Evolutionary conservation across 2,797 vertebrate species (phyloP), one percentile per base, ranked within the genome.

Genomic region (Ctenochaetus hawaiiensis): DNA sequence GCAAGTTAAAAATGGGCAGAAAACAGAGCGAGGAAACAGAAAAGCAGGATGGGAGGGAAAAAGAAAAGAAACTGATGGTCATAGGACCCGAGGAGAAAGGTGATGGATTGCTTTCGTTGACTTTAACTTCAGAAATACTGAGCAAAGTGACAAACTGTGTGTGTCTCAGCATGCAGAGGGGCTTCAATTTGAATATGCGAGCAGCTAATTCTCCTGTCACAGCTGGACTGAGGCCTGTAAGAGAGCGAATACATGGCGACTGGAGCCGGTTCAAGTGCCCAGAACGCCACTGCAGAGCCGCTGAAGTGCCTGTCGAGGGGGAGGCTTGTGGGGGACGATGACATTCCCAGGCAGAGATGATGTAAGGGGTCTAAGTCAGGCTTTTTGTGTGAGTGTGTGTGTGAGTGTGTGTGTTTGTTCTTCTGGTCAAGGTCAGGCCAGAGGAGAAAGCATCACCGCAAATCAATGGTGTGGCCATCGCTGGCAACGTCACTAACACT

Each of bases 381-480:
- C 67, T 67, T 77, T 85, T 37, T 72, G 76, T 81, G 75, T 9
- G 22, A 72, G 77, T 59, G 83, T 59, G 72, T 77, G 77, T 75
- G 74, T 61, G 77, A 45, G 77, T 75, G 74, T 61, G 77, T 47
- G 79, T 85, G 76, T 84, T 78, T 72, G 47, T 84, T 87, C 78
- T 87, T 80, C 89, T 79, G 91, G 88, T 92, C 92, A 94, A 95
- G 95, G 95, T 95, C 94, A 94, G 89, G 84, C 82, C 85, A 88
- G 81, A 75, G 75, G 84, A 87, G 73, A 73, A 87, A 75, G 78
- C 69, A 49, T 82, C 91, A 91, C 94, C 93, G 70, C 95, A 93
- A 83, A 94, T 95, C 94, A 91, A 95, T 95, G 89, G 67, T 63
- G 79, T 30, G 89, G 85, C 87, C 88, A 80, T 89, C 57, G 57